phyloP scores from a whole-genome alignment of 2,888 invertebrate genomes.

The Lasius platythorax region DNA sequence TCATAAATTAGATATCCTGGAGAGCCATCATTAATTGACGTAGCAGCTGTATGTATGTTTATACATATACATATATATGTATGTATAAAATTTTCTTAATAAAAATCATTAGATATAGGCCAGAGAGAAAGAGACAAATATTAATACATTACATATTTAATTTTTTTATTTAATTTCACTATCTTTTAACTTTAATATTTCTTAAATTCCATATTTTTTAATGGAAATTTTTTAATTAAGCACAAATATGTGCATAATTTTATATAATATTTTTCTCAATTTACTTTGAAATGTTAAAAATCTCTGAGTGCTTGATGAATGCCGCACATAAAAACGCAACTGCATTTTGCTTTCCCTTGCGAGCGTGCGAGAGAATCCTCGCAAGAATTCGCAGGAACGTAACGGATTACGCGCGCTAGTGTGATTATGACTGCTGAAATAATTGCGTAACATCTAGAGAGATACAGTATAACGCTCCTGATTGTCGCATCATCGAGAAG shows the following conservation, averaged over 20 bases:
- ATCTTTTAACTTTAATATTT: background rate
- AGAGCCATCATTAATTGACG: background rate
- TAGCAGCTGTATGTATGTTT: background rate
- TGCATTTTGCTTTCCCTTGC: slow-evolving; percentile 18
- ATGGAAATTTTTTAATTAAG: background rate
- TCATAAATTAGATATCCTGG: background rate
- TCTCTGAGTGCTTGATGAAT: background rate
- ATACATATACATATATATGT: too few relatives aligned
- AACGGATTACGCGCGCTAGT: slow-evolving; percentile 48
- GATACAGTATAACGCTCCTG: slow-evolving; percentile 13
- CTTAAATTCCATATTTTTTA: background rate
- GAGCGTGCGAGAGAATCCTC: slow-evolving; percentile 21
- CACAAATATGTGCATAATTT: background rate
- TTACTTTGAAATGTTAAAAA: background rate
- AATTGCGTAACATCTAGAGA: slow-evolving; percentile 50
- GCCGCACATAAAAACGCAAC: background rate
- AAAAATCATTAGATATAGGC: background rate
- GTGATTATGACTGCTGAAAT: slow-evolving; percentile 33
- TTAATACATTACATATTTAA: background rate
- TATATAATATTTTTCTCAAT: background rate
- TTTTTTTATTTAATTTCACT: background rate
- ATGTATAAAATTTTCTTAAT: background rate
- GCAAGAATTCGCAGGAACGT: background rate
- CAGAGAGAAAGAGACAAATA: background rate
- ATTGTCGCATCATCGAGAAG: slow-evolving; percentile 34